Conservation (phyloP, 1,140 invertebrate species). For the Heliothis virescens region DNA sequence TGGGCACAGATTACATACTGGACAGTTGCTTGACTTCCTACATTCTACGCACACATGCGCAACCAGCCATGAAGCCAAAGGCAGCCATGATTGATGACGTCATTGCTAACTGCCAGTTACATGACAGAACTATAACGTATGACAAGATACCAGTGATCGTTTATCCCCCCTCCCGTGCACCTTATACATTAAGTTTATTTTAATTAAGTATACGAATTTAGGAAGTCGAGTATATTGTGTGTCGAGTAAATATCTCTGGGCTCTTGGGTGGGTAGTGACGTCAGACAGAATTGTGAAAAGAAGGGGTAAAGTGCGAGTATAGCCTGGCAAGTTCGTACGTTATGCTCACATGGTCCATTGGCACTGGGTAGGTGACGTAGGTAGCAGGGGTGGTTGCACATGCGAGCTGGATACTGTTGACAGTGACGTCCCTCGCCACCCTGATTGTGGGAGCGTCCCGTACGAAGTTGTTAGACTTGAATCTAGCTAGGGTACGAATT, state of each 20-base stretch:
- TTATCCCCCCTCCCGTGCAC: not conserved
- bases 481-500: not conserved
- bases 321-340: no score
- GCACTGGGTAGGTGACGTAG: no score
- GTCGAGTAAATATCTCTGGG: constrained; percentile 15
- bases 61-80: not conserved
- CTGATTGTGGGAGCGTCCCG: not conserved
- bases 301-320: not conserved
- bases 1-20: constrained; percentile 38
- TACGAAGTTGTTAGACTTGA: not conserved
- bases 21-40: constrained; percentile 26
- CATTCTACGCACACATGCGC: constrained; percentile 2
- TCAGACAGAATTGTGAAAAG: not conserved
- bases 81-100: constrained; percentile 2
- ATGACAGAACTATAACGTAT: not conserved
- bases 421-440: no score
- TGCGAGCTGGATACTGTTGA: no score
- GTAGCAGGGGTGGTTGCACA: no score
- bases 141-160: not conserved
- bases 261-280: not conserved
- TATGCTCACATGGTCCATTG: no score
- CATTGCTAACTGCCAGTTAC: not conserved
- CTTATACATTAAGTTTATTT: not conserved
- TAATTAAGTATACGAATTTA: not conserved
- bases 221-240: constrained; percentile 20